Base-by-base conservation (phyloP, 1,140 invertebrate genomes). In the Oedothorax gibbosus region DNA sequence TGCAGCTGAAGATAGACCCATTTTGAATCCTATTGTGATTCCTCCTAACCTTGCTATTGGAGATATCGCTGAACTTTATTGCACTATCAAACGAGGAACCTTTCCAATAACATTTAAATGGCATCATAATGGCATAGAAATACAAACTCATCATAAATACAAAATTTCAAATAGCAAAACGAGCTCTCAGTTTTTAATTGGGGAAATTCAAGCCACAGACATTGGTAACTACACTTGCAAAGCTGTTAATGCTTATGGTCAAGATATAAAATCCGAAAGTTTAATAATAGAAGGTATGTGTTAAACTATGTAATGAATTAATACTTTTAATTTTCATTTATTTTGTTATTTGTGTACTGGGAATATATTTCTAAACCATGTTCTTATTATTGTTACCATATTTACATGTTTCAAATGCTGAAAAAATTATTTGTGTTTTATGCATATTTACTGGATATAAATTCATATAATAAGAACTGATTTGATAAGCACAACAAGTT, bases 201-300 rank as follows among this genome's bases (percentile, higher is more conserved):
- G 69, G 12, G 65, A 80, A 64, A 64, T 85, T 12, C 69, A 49
- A 49, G 64, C 73, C 4, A 4, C 12, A 64, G 73, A 89, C 62
- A 86, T 87, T 53, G 88, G 88, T 11, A 86, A 87, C 69, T 89
- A 89, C 77, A 89, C 88, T 0, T 89, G 88, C 76, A 75, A 83
- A 49, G 88, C 88, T 7, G 85, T 65, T 21, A 89, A 88, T 73
- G 68, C 83, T 7, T 86, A 85, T 11, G 88, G 88, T 12, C 71
- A 86, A 4, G 86, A 86, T 20, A 87, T 71, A 21, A 85, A 88
- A 66, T 87, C 88, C 8, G 88, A 54, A 66, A 65, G 87, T 66
- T 80, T 87, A 12, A 77, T 87, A 15, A 85, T 89, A 15, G 56
- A 72, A 65, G 83, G 78, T 64, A 69, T n/a, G n/a, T n/a, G n/a